phyloP scores from a whole-genome alignment of 2,797 vertebrate species.

The Chiloscyllium punctatum region DNA sequence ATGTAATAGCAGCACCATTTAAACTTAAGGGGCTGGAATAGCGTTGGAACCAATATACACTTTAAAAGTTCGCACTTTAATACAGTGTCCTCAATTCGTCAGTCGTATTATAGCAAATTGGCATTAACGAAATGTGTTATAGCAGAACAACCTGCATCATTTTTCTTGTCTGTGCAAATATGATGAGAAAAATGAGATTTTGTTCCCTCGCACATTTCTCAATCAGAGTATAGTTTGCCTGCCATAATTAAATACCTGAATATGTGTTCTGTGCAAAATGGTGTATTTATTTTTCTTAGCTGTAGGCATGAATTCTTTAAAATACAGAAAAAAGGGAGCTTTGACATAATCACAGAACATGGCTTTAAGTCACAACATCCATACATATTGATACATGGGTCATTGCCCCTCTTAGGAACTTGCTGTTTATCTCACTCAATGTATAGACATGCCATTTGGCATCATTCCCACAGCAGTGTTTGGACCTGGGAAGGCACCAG shows the following conservation, averaged over 20 bases:
- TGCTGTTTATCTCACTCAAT: constrained; percentile 28
- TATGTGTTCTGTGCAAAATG: constrained; percentile 19
- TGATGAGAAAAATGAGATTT: neutral
- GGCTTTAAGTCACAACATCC: constrained; percentile 5
- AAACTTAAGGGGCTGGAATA: too few species aligned
- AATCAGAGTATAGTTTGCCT: neutral
- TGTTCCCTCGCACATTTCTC: neutral
- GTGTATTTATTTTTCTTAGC: constrained; percentile 24
- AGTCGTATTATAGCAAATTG: too few species aligned
- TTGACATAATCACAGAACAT: neutral
- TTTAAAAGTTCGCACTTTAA: too few species aligned
- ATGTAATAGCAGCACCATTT: too few species aligned
- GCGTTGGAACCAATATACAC: too few species aligned
- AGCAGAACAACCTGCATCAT: neutral
- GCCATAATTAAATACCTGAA: neutral
- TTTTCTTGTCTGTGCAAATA: neutral
- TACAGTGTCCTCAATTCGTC: too few species aligned
- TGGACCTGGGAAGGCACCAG: neutral
- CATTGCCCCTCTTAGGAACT: constrained; percentile 4
- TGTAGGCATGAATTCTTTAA: neutral
- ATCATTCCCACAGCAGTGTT: neutral
- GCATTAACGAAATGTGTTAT: too few species aligned
- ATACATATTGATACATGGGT: constrained; percentile 7
- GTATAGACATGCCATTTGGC: constrained; percentile 32
- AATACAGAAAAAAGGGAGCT: neutral